A percentile compares a stretch with the other conserved stretches of the same genome.
phyloP scores from a whole-genome alignment of 2,113 vertebrate species.

The Gadus macrocephalus region DNA sequence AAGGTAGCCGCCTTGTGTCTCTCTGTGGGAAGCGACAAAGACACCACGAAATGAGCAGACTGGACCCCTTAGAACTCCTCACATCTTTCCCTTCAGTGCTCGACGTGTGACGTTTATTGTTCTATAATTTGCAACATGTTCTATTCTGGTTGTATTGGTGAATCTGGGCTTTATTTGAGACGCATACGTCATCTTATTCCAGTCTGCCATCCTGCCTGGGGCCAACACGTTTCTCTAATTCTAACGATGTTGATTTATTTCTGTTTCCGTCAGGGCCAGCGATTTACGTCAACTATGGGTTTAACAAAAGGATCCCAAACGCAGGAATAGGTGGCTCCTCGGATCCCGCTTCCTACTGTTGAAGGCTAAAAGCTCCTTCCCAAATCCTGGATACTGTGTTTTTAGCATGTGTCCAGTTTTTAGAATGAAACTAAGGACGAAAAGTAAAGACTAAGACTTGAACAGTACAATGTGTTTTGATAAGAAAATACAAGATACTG shows the following conservation, averaged over 20 bases:
- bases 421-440: background rate
- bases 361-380: constrained; percentile 29
- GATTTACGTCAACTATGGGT: constrained; percentile 61
- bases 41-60: no score
- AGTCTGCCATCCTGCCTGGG: no score
- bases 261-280: constrained; percentile 69
- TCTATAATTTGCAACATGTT: no score
- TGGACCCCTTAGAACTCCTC: no score
- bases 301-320: constrained; percentile 73
- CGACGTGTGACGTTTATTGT: no score
- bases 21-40: background rate
- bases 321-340: constrained; percentile 71
- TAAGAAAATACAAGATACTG: background rate
- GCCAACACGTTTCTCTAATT: no score
- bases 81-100: no score
- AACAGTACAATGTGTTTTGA: background rate
- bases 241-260: constrained; percentile 25
- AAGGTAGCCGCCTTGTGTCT: constrained; percentile 72
- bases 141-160: no score
- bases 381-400: constrained; percentile 31
- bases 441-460: no score
- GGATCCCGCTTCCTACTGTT: background rate
- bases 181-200: no score
- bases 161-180: no score
- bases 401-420: background rate